These are phyloP conservation scores for Burhinus oedicnemus DNA, from an alignment of 2,113 vertebrate genomes.

Conservation along the genomic window DNA sequence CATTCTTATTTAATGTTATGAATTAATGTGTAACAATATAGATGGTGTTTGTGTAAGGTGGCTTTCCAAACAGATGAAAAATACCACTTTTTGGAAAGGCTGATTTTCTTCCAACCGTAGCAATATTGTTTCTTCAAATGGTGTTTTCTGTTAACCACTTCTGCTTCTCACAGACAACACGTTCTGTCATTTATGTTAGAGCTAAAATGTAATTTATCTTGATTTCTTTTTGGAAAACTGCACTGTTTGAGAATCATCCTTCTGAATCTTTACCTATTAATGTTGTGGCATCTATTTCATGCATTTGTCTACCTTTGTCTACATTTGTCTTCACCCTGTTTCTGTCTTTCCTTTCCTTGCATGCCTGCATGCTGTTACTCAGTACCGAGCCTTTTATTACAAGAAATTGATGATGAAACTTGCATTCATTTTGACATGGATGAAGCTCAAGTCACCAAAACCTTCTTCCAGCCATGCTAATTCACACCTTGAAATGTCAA, in stretches of 20 bases:
- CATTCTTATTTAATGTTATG: background rate
- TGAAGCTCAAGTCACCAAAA: constrained; percentile 64
- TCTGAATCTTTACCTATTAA: background rate
- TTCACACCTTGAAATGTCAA: constrained; percentile 33
- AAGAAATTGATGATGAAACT: constrained; percentile 69
- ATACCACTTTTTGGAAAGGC: background rate
- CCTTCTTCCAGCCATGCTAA: constrained; percentile 44
- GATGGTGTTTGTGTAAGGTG: background rate
- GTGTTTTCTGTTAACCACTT: background rate
- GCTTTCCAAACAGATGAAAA: background rate
- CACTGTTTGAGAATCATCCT: background rate
- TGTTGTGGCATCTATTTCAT: constrained; percentile 34
- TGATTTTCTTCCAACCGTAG: background rate
- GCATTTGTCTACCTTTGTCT: constrained; percentile 48
- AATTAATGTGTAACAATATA: background rate
- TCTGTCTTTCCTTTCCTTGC: constrained; percentile 63
- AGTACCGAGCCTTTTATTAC: constrained; percentile 68
- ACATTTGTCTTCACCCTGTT: constrained; percentile 50
- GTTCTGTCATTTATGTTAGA: background rate
- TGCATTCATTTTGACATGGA: constrained; percentile 68
- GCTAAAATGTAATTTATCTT: background rate
- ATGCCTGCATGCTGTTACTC: constrained; percentile 68
- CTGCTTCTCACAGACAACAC: background rate
- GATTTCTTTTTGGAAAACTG: background rate
- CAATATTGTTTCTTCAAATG: background rate